Evolutionary conservation across 1,140 invertebrate species (phyloP), one percentile per base, ranked within the genome.

Genomic region (Orussus abietinus): DNA sequence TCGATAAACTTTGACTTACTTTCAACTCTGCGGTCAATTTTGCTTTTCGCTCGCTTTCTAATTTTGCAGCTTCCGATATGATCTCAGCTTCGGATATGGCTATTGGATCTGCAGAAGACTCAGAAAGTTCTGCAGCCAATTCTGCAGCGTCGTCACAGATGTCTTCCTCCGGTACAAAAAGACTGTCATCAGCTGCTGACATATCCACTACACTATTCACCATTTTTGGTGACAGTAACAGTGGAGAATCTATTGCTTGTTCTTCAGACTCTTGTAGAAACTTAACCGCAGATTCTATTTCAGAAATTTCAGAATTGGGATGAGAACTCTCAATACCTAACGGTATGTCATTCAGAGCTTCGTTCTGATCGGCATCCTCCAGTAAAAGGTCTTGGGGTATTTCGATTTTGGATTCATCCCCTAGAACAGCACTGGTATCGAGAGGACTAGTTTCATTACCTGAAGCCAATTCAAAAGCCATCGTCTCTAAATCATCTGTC

Each of bases 11-110:
- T 49, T 49, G 28, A 49, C 25, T 5, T 58, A 49, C 5, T 45
- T 17, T 32, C 31, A 32, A 10, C 17, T 41, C 6, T 50, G 48
- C 5, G 51, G 36, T 39, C 4, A 61, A 9, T 50, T 55, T 55
- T 21, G 50, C 49, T 46, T 70, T 58, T 1, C 45, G 53, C 21
- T 74, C 69, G 13, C 42, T 72, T 38, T 72, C 68, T 15, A 72
- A 42, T 51, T 72, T 72, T 7, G 58, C 62, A n/a, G 69, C 69
- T 38, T 72, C 69, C 10, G 64, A 65, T 28, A 72, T 72, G 3
- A 74, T 72, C 49, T 73, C 69, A 13, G 69, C 67, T 49, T 73
- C 70, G 1, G 69, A 73, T 44, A 71, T 73, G 0, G 65, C 60
- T 22, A 73, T 72, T 10, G 68, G 53, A 57, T 68, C 59, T 1